A percentile compares a stretch with the other conserved stretches of the same genome.
phyloP scores from a whole-genome alignment of 2,888 invertebrate species.

The Drosophila rubida region DNA sequence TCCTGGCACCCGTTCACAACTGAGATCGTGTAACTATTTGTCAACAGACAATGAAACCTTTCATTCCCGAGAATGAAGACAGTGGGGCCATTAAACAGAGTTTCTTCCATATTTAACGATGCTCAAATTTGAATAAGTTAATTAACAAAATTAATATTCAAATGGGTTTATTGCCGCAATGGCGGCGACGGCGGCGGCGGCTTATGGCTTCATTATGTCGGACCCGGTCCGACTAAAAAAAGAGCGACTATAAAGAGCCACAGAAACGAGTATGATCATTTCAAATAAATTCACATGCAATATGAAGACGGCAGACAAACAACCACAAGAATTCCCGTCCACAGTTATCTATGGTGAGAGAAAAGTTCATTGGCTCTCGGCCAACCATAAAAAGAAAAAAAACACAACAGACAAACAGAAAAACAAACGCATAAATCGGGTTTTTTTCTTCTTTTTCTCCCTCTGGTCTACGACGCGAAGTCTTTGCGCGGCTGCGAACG shows the following conservation, averaged over 20 bases:
- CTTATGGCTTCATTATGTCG: conserved; percentile 75
- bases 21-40: conserved; percentile 45
- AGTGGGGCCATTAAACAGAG: conserved; percentile 51
- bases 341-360: conserved; percentile 42
- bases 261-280: conserved; percentile 52
- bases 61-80: conserved; percentile 37
- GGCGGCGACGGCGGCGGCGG: conserved; percentile 60
- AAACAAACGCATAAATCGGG: conserved; percentile 37
- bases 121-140: conserved; percentile 73
- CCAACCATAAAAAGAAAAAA: conserved; percentile 55
- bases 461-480: conserved; percentile 16
- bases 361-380: conserved; percentile 73
- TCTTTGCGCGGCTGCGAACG: conserved; percentile 63
- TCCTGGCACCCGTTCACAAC: not conserved
- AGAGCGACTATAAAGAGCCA: conserved; percentile 56
- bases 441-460: conserved; percentile 19
- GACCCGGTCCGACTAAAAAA: conserved; percentile 41
- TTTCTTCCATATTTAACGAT: conserved; percentile 71
- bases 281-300: conserved; percentile 68
- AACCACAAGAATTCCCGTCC: conserved; percentile 29
- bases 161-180: conserved; percentile 73
- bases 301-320: conserved; percentile 33
- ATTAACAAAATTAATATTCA: conserved; percentile 78
- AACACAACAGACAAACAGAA: conserved; percentile 16
- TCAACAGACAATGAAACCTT: conserved; percentile 55